These are phyloP conservation scores for Rhopalosiphum padi DNA, from an alignment of 1,140 invertebrate genomes.

Conservation along the genomic window DNA sequence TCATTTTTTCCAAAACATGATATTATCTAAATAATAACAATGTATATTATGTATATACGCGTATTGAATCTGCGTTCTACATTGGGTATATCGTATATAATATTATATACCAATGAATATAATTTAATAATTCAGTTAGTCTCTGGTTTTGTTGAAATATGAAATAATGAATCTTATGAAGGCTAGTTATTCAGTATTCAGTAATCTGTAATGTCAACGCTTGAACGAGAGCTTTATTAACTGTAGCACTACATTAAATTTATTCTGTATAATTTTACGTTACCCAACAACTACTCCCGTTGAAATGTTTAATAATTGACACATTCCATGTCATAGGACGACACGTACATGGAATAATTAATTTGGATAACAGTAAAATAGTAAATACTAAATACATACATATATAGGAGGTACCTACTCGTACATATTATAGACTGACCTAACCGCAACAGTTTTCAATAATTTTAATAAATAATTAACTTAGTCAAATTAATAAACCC, in stretches of 20 bases:
- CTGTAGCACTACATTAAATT: background rate
- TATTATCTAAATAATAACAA: background rate
- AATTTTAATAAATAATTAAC: background rate
- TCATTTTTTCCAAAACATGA: background rate
- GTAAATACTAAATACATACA: background rate
- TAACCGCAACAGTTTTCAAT: background rate
- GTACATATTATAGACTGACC: background rate
- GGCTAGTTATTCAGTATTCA: background rate
- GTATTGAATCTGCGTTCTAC: background rate
- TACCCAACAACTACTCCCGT: background rate
- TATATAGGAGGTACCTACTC: background rate
- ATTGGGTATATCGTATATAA: background rate
- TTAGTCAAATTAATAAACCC: background rate
- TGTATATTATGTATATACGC: background rate
- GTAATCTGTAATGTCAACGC: background rate
- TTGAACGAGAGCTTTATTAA: background rate
- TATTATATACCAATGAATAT: background rate
- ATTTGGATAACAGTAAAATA: background rate
- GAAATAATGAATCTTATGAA: background rate
- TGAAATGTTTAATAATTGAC: constrained; percentile 15
- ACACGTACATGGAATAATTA: background rate
- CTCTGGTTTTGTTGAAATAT: background rate
- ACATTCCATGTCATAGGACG: background rate
- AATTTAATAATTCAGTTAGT: background rate
- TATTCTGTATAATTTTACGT: background rate